Base-by-base conservation (phyloP, 2,888 invertebrate species). In the Metellina segmentata region DNA sequence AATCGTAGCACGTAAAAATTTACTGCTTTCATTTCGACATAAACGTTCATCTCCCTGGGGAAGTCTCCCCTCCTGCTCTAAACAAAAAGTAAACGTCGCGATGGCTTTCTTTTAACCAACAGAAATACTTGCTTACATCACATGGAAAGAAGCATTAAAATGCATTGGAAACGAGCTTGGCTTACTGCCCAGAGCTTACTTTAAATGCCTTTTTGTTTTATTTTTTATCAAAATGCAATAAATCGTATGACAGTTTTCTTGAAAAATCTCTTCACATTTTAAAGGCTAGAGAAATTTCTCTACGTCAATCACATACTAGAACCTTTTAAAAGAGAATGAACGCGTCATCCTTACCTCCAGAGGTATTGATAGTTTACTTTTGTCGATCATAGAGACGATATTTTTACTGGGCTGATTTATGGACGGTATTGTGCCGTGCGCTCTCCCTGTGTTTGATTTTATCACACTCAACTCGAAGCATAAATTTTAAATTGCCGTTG, bases 141-240 rank as follows among this genome's bases (percentile, higher is more conserved):
- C 16, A 49, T 11, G 61, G 7, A 79, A 79, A 8, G 34, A 20
- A 11, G 61, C 19, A 72, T 20, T n/a, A 79, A 79, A 79, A 79
- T 34, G 34, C 34, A 49, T 34, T 79, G n/a, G 61, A 61, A 77
- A 79, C 7, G 61, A 61, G 11, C 49, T 53, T 85, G 85, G 85
- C 75, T 34, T 48, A 16, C 11, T 75, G 85, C 75, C 85, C 75
- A 61, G 0, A 53, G 11, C 61, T 16, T 11, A 20, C 48, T 79
- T 79, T 61, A 85, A 51, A 70, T 34, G 20, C 52, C n/a, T 34
- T 34, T 34, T 34, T 49, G 16, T 52, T 19, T 52, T 52, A 19
- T 51, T 19, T 20, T 83, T 75, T 61, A 85, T 85, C 85, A 85
- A 75, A 85, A 77, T n/a, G 34, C 85, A 85, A 52, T 85, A 75